Conservation (phyloP, 2,797 vertebrate species). For the Hemitrygon akajei region DNA sequence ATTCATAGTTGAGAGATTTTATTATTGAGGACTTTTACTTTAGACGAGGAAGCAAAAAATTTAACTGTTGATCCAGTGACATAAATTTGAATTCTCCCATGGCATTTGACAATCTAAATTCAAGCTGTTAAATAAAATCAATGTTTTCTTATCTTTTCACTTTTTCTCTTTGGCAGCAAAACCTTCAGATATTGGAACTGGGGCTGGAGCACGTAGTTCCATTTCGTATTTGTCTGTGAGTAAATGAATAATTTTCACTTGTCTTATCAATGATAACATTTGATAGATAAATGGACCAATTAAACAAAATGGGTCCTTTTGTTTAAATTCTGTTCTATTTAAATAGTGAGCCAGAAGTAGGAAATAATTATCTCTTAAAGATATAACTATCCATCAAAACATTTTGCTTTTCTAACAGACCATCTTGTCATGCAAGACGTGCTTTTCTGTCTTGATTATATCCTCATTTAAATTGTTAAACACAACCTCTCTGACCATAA, state of each 20-base stretch:
- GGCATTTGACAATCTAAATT: no score
- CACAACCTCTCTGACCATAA: background rate
- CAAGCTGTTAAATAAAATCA: background rate
- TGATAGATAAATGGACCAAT: background rate
- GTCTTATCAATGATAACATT: background rate
- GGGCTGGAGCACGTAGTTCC: conserved; percentile 54
- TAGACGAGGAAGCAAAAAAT: no score
- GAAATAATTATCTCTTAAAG: background rate
- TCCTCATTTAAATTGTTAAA: background rate
- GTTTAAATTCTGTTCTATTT: background rate
- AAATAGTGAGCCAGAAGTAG: background rate
- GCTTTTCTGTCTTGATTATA: background rate
- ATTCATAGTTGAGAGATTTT: background rate
- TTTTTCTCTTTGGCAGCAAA: conserved; percentile 50
- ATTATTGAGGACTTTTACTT: background rate
- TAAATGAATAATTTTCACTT: background rate
- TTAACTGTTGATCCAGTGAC: no score
- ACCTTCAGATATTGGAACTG: conserved; percentile 58
- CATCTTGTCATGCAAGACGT: background rate
- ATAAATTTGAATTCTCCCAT: no score
- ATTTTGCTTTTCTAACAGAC: background rate
- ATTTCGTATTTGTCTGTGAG: conserved; percentile 49
- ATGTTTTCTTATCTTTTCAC: conserved; percentile 46
- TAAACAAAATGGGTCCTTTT: background rate
- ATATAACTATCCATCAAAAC: background rate